A percentile compares a stretch with the other conserved stretches of the same genome.
Conservation (phyloP, 2,888 invertebrate species). For the Sesia apiformis region DNA sequence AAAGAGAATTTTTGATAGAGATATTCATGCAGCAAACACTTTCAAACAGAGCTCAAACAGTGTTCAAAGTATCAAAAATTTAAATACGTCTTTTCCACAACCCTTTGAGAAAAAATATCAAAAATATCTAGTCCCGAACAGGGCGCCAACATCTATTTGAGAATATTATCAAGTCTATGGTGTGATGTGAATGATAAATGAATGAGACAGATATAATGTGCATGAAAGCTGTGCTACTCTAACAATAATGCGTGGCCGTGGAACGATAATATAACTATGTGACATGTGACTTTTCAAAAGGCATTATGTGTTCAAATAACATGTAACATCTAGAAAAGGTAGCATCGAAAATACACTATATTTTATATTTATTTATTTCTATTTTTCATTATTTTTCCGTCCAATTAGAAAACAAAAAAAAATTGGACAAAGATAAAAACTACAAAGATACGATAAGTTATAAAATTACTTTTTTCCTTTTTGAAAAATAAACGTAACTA, state of each 20-base stretch:
- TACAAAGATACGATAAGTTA: too few relatives aligned
- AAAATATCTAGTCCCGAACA: slow-evolving; percentile 9
- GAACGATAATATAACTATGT: slow-evolving; percentile 4
- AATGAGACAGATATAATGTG: slow-evolving; percentile 13
- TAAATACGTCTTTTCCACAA: slow-evolving; percentile 58
- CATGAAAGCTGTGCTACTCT: slow-evolving; percentile 33
- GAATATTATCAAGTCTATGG: slow-evolving; percentile 14
- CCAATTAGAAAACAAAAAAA: too few relatives aligned
- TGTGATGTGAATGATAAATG: slow-evolving; percentile 6
- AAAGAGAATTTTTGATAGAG: background rate
- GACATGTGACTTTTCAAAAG: background rate
- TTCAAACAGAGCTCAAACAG: slow-evolving; percentile 36
- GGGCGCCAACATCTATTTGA: slow-evolving; percentile 14
- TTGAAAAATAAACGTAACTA: too few relatives aligned
- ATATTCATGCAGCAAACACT: slow-evolving; percentile 15
- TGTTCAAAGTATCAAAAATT: slow-evolving; percentile 7
- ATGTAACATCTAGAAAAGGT: too few relatives aligned
- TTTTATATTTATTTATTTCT: too few relatives aligned
- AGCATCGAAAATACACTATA: too few relatives aligned
- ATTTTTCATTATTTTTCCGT: too few relatives aligned
- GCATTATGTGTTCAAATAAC: background rate
- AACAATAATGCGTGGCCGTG: slow-evolving; percentile 30
- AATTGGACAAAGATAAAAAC: too few relatives aligned
- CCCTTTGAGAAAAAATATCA: slow-evolving; percentile 42
- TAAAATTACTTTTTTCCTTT: too few relatives aligned